Base-by-base conservation (phyloP, 2,113 vertebrate species). In the Dasyprocta punctata region DNA sequence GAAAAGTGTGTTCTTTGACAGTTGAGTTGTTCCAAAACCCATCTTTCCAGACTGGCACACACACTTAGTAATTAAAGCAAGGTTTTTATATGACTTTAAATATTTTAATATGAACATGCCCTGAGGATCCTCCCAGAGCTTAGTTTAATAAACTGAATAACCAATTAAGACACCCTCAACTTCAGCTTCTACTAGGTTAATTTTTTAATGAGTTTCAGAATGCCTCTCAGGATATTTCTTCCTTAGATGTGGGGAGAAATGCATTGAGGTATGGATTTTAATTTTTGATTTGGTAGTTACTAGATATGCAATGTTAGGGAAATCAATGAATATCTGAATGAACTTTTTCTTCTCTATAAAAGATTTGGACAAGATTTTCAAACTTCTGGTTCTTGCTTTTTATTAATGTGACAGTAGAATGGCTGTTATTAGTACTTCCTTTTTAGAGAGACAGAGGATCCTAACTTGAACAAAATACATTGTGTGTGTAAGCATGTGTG, bases 171-270 rank as follows among this genome's bases (percentile, higher is more conserved):
- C 85, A 96, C 73, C 89, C 60, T 98, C 69, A 96, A 96, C 95
- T 96, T 95, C 94, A 95, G 63, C 61, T 75, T 94, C 38, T 91
- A 96, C 96, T 96, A 97, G 80, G 89, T 97, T 97, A 97, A 97
- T 96, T 96, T 96, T 97, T 98, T 95, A 97, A 97, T 96, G 95
- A 96, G 95, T 97, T 97, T 98, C 92, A 96, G 93, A 94, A 94
- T n/a, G 60, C 75, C 69, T 97, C 80, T 92, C 69, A 71, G 90
- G 58, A 87, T 30, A 20, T 82, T 95, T 96, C 85, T 94, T 86
- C 88, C 83, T 41, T 78, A 78, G 60, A 90, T 95, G 86, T 87
- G 49, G 80, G 80, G 63, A 96, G 92, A 97, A 94, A 84, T 88
- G 81, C 60, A 92, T 2, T 33, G 4, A 61, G 78, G 30, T 69